phyloP scores from a whole-genome alignment of 1,140 invertebrate genomes.

The Tyrophagus putrescentiae region DNA sequence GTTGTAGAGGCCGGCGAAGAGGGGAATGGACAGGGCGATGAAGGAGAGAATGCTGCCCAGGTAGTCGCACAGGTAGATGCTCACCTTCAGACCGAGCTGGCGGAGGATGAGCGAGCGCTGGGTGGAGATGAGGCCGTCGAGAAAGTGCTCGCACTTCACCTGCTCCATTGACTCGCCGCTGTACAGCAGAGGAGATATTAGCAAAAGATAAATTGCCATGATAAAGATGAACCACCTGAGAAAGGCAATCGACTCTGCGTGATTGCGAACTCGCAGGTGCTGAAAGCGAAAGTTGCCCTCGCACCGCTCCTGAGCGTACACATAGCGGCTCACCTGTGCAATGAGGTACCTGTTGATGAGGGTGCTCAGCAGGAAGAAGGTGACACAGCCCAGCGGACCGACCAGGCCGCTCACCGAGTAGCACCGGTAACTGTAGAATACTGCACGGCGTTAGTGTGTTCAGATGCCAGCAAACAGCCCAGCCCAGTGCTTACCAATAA shows the following conservation, averaged over 20 bases:
- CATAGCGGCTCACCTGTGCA: constrained; percentile 42
- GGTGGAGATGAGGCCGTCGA: neutral
- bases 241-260: constrained; percentile 48
- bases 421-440: constrained; percentile 35
- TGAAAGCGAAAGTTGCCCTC: constrained; percentile 49
- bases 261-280: constrained; percentile 44
- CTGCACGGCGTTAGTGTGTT: neutral
- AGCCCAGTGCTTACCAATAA: constrained; percentile 38
- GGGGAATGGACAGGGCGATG: constrained; percentile 43
- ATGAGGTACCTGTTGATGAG: constrained; percentile 45
- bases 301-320: constrained; percentile 41
- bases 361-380: constrained; percentile 43
- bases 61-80: constrained; percentile 42
- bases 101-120: constrained; percentile 22
- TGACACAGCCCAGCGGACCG: constrained; percentile 37
- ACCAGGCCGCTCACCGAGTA: constrained; percentile 40
- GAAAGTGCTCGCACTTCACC: neutral
- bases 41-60: constrained; percentile 47
- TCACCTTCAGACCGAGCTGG: constrained; percentile 32
- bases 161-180: constrained; percentile 7
- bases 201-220: neutral
- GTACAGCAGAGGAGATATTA: neutral
- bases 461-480: no score
- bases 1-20: constrained; percentile 44
- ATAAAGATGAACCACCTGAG: neutral